These are phyloP conservation scores for Cristatella mucedo DNA, from an alignment of 2,888 invertebrate species.

Conservation along the genomic window DNA sequence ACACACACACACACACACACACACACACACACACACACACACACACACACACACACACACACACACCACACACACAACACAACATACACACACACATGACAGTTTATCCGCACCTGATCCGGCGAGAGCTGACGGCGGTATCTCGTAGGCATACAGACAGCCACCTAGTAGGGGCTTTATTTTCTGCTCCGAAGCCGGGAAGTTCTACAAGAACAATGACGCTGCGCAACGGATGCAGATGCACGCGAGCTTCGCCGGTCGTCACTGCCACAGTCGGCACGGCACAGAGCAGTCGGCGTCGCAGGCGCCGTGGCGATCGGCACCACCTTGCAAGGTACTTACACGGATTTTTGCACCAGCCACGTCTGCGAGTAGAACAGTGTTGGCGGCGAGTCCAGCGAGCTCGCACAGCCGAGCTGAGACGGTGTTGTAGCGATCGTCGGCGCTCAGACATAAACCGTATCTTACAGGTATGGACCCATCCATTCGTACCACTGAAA, in stretches of 20 bases:
- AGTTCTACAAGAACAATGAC: slow-evolving; percentile 28
- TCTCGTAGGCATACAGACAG: slow-evolving; percentile 52
- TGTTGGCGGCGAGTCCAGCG: slow-evolving; percentile 33
- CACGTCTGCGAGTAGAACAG: slow-evolving; percentile 57
- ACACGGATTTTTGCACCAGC: slow-evolving; percentile 53
- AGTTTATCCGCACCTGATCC: no score
- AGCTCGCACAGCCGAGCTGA: slow-evolving; percentile 49
- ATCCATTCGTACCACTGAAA: slow-evolving; percentile 43
- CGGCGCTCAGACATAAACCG: slow-evolving; percentile 64
- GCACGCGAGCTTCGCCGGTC: no score
- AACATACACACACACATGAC: no score
- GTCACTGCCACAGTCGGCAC: no score
- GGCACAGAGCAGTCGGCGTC: no score
- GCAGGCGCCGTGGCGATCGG: no score
- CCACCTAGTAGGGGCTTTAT: slow-evolving; percentile 35
- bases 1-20: no score
- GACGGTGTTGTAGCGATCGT: slow-evolving; percentile 59
- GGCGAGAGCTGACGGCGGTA: slow-evolving; percentile 42
- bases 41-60: no score
- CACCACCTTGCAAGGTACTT: no score
- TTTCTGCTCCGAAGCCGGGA: slow-evolving; percentile 39
- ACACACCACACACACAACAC: no score
- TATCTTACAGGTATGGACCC: slow-evolving; percentile 69
- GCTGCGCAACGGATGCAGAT: no score
- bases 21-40: no score